Evolutionary conservation across 2,888 invertebrate species (phyloP).

Genomic region (Hydrotaea cyrtoneurina): DNA sequence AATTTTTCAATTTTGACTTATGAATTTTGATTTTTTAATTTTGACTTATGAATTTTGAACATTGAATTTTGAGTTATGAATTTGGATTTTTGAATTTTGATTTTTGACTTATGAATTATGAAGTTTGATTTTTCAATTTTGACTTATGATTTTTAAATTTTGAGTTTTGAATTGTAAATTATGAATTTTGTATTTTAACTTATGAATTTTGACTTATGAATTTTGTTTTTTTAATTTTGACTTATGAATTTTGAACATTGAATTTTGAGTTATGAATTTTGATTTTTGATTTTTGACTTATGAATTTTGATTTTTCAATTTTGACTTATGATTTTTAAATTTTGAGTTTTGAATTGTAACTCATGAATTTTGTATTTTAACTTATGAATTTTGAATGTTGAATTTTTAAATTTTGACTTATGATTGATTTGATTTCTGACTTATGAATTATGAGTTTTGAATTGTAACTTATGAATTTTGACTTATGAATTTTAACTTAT

Average conservation of each 20-base stretch:
- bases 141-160: background rate
- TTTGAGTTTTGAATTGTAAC: background rate
- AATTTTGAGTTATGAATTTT: slow-evolving; percentile 10
- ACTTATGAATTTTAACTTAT: too few species aligned
- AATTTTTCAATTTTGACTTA: background rate
- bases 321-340: background rate
- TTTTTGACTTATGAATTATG: background rate
- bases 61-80: slow-evolving; percentile 1
- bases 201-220: background rate
- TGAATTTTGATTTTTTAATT: slow-evolving; percentile 5
- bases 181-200: background rate
- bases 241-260: background rate
- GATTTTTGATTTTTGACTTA: background rate
- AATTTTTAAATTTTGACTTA: slow-evolving; percentile 6
- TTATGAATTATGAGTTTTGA: background rate
- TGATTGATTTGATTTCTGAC: background rate
- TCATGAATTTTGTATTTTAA: background rate
- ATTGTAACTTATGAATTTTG: too few species aligned
- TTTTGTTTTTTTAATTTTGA: slow-evolving; percentile 1
- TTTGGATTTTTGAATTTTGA: slow-evolving; percentile 1
- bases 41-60: slow-evolving; percentile 1
- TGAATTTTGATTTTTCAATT: background rate
- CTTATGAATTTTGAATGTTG: slow-evolving; percentile 17
- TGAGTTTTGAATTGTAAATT: slow-evolving; percentile 1
- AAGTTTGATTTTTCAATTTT: background rate